Evolutionary conservation across 2,888 invertebrate genomes (phyloP).

Genomic region (Lissocephala sabroskyi): DNA sequence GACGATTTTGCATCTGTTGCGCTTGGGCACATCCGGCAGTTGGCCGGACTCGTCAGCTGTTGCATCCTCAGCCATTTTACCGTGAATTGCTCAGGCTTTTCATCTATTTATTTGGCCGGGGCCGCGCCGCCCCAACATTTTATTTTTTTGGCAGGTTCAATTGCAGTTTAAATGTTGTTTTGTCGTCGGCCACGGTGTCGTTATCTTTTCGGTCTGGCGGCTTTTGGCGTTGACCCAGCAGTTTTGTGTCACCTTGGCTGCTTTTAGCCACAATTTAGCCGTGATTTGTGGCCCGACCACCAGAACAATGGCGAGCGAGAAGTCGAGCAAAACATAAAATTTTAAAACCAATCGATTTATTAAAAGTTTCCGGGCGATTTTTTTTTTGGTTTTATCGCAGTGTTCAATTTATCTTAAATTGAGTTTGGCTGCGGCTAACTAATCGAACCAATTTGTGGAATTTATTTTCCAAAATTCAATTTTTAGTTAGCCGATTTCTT

Average conservation of each 20-base stretch:
- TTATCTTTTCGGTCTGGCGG: constrained; percentile 4
- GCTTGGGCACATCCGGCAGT: not conserved
- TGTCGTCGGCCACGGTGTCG: constrained; percentile 5
- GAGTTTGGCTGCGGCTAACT: no score
- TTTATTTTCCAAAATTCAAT: no score
- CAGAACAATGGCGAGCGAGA: no score
- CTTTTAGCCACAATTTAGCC: not conserved
- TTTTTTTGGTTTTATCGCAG: no score
- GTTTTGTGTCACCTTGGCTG: constrained; percentile 1
- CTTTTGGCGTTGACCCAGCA: not conserved
- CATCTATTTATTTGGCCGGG: constrained; percentile 1
- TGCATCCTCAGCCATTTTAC: not conserved
- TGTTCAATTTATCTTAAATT: no score
- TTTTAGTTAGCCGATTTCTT: no score
- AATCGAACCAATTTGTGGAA: no score
- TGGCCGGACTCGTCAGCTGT: constrained; percentile 1
- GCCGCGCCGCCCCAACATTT: constrained; percentile 5
- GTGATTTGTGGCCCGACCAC: not conserved
- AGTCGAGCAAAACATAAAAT: no score
- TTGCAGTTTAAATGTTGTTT: constrained; percentile 27
- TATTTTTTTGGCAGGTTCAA: constrained; percentile 15
- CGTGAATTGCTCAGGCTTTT: constrained; percentile 2
- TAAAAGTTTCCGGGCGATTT: no score
- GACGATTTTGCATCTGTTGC: constrained; percentile 11
- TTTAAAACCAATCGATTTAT: no score